Evolutionary conservation across 1,140 invertebrate genomes (phyloP), one percentile per base, ranked within the genome.

Genomic region (Apocrypta bakeri): DNA sequence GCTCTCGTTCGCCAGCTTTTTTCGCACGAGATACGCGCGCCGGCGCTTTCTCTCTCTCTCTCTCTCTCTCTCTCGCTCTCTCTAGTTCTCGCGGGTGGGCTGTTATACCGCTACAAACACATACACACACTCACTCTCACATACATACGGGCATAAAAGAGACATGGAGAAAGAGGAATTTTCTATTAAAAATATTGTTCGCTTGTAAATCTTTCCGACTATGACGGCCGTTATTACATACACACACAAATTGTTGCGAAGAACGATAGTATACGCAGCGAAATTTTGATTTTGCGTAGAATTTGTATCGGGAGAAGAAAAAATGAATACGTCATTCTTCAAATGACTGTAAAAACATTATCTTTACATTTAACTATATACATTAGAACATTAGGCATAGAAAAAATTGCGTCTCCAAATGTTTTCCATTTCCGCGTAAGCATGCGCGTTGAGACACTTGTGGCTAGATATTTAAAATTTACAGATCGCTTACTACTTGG

Each of bases 1-100:
- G 69, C 78, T 82, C 79, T 84, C 40, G n/a, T 80, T 75, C 31
- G 31, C 81, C 80, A 21, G 6, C 61, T 71, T 71, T 73, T 73
- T 73, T 73, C 71, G 71, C 71, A 21, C 68, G 33, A 24, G 66
- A 79, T 79, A 71, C 42, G 42, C 37, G 66, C n/a, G 8, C 12
- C 61, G 63, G 27, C 56, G 63, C 42, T 72, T 79, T 72, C 68
- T 71, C 68, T 64, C 27, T 27, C 63, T 29, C 61, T n/a, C 61
- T 42, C 40, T 42, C 40, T 42, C 11, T 42, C 40, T 42, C 40
- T 7, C 40, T 42, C 40, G 6, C 11, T 42, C 40, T 7, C 40
- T 37, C 37, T 37, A 3, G 9, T 64, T 69, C 40, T 71, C 24
- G 40, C 42, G 40, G 66, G 40, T 79, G 77, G 76, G 17, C 76